Percentiles rank a stretch among this genome's conserved stretches.
Evolutionary conservation across 2,113 vertebrate genomes (phyloP).

Genomic region (Odontophorus gujanensis): DNA sequence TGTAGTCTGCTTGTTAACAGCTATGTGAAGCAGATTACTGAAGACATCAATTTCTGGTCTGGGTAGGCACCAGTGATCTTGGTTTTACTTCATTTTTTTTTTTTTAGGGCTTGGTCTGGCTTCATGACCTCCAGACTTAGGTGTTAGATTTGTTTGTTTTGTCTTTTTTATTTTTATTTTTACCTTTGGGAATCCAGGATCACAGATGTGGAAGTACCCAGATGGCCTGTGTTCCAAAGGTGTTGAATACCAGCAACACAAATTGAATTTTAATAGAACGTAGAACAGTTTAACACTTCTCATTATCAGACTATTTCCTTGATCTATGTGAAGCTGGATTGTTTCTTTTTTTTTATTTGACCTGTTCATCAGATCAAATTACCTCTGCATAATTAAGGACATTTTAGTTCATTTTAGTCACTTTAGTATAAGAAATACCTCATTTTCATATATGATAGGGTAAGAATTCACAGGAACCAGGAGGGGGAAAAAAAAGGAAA

Average conservation of each 20-base stretch:
- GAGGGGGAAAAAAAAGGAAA: neutral
- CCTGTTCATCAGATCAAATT: neutral
- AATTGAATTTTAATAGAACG: conserved; percentile 13
- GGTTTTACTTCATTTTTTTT: too few species aligned
- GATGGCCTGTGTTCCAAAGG: neutral
- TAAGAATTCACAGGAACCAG: neutral
- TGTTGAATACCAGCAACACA: neutral
- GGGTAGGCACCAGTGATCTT: neutral
- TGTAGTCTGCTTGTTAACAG: neutral
- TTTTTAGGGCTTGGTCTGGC: neutral
- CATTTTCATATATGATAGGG: neutral
- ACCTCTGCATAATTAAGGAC: neutral
- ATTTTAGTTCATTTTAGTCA: neutral
- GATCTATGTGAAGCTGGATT: neutral
- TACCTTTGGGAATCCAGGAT: conserved; percentile 7
- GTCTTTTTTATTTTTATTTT: neutral
- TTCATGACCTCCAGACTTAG: conserved; percentile 1
- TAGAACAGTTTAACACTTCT: neutral
- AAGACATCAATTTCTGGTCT: neutral
- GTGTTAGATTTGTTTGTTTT: neutral
- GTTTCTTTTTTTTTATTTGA: neutral
- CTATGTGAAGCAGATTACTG: neutral
- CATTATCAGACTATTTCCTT: neutral
- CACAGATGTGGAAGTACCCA: neutral
- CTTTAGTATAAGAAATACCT: neutral